Evolutionary conservation across 2,888 invertebrate species (phyloP).

Genomic region (Coleophora deauratella): DNA sequence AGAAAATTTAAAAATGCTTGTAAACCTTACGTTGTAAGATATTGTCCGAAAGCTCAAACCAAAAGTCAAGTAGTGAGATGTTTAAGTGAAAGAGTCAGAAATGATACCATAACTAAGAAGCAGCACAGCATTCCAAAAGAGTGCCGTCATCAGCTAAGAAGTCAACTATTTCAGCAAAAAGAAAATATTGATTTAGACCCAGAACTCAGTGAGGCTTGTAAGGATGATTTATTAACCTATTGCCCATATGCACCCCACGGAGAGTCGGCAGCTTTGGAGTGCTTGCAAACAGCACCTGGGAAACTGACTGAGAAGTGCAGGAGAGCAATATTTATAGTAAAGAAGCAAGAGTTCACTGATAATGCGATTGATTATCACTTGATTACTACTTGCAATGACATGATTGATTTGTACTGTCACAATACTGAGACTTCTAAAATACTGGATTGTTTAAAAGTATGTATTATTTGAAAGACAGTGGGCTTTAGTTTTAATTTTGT

Average conservation of each 20-base stretch:
- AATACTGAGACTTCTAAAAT: constrained; percentile 79
- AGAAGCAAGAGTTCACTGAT: constrained; percentile 89
- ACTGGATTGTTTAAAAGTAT: constrained; percentile 85
- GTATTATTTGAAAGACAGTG: background rate
- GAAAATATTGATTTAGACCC: constrained; percentile 92
- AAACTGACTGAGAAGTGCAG: constrained; percentile 82
- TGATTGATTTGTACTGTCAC: constrained; percentile 90
- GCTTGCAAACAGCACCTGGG: constrained; percentile 78
- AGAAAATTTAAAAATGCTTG: constrained; percentile 97
- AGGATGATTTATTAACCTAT: constrained; percentile 81
- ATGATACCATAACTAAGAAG: constrained; percentile 85
- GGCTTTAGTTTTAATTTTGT: background rate
- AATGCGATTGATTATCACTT: constrained; percentile 91
- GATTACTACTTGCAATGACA: constrained; percentile 86
- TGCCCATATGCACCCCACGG: constrained; percentile 82
- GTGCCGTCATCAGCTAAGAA: constrained; percentile 92
- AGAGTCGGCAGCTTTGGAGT: constrained; percentile 84
- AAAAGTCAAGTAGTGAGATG: constrained; percentile 88
- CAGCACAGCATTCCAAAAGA: constrained; percentile 88
- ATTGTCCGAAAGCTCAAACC: constrained; percentile 80
- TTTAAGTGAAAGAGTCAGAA: constrained; percentile 91
- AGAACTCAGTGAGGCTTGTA: constrained; percentile 86
- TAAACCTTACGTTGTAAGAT: constrained; percentile 82
- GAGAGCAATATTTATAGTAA: constrained; percentile 86
- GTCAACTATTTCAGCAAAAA: constrained; percentile 92